A percentile compares a stretch with the other conserved stretches of the same genome.
phyloP scores from a whole-genome alignment of 92 coral and sea anemone genomes.

The Galaxea fascicularis region DNA sequence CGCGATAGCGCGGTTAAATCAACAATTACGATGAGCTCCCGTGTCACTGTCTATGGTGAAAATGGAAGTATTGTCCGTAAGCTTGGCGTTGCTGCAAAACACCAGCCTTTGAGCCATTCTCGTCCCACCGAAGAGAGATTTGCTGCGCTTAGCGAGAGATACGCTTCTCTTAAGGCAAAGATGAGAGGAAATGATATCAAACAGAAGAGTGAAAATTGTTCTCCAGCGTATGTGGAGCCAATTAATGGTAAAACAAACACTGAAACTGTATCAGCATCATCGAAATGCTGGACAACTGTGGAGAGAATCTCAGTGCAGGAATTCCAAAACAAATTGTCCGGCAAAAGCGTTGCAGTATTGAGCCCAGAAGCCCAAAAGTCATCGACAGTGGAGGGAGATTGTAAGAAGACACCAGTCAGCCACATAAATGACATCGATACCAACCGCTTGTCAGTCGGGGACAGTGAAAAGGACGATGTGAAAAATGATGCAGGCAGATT shows the following conservation, averaged over 20 bases:
- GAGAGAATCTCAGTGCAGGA: conserved; percentile 4
- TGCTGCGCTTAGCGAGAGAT: conserved; percentile 78
- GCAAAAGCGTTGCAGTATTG: neutral
- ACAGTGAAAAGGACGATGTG: neutral
- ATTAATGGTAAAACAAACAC: neutral
- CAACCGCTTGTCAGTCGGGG: neutral
- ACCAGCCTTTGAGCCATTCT: conserved; percentile 15
- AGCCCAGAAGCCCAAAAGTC: neutral
- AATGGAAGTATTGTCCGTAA: conserved; percentile 15
- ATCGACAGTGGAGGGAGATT: neutral
- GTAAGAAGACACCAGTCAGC: neutral
- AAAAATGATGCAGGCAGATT: neutral
- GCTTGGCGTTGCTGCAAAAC: neutral
- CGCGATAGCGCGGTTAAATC: neutral
- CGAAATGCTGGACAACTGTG: conserved; percentile 20
- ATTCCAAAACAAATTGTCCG: neutral
- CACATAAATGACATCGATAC: neutral
- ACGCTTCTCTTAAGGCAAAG: conserved; percentile 59
- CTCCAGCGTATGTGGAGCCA: neutral
- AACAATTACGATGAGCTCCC: conserved; percentile 29
- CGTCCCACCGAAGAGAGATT: conserved; percentile 68
- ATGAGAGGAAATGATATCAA: conserved; percentile 22
- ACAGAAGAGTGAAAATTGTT: conserved; percentile 3
- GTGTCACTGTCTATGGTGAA: conserved; percentile 16
- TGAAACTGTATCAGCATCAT: neutral